Evolutionary conservation across 2,113 vertebrate genomes (phyloP).

Genomic region (Megaceryle torquata): DNA sequence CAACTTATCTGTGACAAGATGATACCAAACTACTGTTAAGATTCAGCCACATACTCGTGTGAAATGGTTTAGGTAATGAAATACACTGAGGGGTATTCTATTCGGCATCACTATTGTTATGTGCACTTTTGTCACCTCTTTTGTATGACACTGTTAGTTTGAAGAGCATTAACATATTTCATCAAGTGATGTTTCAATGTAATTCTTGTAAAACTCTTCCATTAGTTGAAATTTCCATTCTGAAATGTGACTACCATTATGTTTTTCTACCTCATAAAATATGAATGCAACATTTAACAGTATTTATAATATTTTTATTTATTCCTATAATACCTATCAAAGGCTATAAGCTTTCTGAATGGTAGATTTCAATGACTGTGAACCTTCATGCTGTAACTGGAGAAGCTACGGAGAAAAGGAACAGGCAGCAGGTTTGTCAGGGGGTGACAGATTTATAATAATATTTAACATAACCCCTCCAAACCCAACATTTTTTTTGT

Average conservation of each 20-base stretch:
- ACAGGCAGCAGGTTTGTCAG: neutral
- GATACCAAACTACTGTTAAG: neutral
- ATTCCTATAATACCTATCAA: neutral
- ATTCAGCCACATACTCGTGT: neutral
- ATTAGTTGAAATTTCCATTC: neutral
- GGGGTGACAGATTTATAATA: neutral
- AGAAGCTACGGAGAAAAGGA: neutral
- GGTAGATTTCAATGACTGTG: neutral
- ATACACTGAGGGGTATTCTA: neutral
- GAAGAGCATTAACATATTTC: neutral
- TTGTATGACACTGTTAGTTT: neutral
- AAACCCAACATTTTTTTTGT: neutral
- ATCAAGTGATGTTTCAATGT: neutral
- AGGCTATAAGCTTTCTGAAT: neutral
- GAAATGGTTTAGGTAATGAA: neutral
- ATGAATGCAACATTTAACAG: neutral
- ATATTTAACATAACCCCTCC: neutral
- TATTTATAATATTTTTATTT: neutral
- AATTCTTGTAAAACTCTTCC: neutral
- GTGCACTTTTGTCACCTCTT: neutral
- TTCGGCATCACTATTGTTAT: neutral
- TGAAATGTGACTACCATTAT: neutral
- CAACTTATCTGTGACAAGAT: neutral
- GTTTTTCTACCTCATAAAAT: neutral
- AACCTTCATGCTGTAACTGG: neutral